Evolutionary conservation across 2,797 vertebrate species (phyloP).

Genomic region (Dendrocincla fuliginosa): DNA sequence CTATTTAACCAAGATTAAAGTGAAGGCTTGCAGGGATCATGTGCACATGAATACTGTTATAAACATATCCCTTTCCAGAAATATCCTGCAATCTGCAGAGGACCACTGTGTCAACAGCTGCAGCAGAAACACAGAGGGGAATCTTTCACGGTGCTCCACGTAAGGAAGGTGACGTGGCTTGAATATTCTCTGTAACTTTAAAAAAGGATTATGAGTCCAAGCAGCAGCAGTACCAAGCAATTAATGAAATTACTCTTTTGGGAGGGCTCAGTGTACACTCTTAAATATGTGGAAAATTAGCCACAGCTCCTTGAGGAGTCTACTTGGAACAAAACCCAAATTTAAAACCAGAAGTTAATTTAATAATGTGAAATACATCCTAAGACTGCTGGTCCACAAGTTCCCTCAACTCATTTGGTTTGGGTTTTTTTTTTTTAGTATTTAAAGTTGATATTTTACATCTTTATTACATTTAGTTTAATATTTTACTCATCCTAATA

Average conservation of each 20-base stretch:
- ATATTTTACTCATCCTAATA: background rate
- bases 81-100: constrained; percentile 47
- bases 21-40: constrained; percentile 46
- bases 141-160: constrained; percentile 12
- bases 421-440: background rate
- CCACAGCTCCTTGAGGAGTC: constrained; percentile 39
- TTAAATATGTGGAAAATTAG: constrained; percentile 68
- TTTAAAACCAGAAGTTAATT: constrained; percentile 58
- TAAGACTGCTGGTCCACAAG: background rate
- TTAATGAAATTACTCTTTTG: constrained; percentile 70
- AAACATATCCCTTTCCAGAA: constrained; percentile 58
- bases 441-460: background rate
- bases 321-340: constrained; percentile 50
- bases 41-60: constrained; percentile 18
- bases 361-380: constrained; percentile 45
- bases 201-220: constrained; percentile 52
- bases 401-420: background rate
- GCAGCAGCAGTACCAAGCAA: constrained; percentile 30
- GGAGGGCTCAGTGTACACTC: constrained; percentile 49
- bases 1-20: constrained; percentile 68
- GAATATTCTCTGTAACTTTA: constrained; percentile 36
- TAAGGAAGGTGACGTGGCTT: background rate
- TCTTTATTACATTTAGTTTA: background rate
- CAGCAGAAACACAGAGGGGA: background rate
- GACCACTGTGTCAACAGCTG: constrained; percentile 42